These are phyloP conservation scores for Microhierax caerulescens DNA, from an alignment of 2,797 vertebrate genomes.

Conservation along the genomic window DNA sequence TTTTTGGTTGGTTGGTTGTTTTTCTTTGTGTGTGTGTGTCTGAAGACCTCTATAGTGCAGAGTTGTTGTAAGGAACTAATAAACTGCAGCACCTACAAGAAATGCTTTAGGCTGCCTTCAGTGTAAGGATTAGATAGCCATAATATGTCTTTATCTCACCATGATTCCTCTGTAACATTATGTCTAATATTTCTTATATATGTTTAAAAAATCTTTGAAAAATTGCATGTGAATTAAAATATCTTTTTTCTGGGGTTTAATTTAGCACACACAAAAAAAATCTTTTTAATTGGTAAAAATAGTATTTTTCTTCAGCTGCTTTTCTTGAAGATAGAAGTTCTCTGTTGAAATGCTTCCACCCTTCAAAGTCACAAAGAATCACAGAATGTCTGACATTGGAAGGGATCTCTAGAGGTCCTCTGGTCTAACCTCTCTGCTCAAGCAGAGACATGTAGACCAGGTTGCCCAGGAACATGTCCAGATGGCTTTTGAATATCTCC, in stretches of 20 bases:
- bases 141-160: neutral
- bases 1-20: neutral
- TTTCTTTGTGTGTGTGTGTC: neutral
- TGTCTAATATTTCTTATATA: neutral
- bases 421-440: neutral
- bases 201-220: neutral
- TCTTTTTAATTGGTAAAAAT: neutral
- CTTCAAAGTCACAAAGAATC: neutral
- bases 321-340: neutral
- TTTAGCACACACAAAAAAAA: neutral
- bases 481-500: neutral
- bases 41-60: neutral
- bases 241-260: neutral
- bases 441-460: neutral
- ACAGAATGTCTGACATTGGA: neutral
- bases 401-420: neutral
- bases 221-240: neutral
- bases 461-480: neutral
- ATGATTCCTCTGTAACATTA: rapidly evolving
- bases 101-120: neutral
- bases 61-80: neutral
- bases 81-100: neutral
- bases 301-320: neutral
- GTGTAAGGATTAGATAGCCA: neutral
- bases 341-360: neutral